Base-by-base conservation (phyloP, 2,797 vertebrate species). In the Lemur catta region DNA sequence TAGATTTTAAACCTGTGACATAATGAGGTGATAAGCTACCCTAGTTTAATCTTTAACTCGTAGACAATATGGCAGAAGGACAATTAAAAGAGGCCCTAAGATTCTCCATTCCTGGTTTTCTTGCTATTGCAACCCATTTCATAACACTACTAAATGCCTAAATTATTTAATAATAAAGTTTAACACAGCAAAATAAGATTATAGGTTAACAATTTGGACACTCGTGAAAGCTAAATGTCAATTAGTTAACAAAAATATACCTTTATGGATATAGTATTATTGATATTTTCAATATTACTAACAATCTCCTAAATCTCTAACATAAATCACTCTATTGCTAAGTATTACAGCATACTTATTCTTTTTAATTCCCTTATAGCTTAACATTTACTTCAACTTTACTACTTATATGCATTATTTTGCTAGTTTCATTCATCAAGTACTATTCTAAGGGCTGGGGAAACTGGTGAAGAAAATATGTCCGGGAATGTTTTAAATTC, bases 361-460 rank as follows among this genome's bases (percentile, higher is more conserved):
- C 20, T 93, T 91, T 91, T 75, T 76, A 94, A 81, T 76, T 92
- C 10, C 46, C 43, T 74, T 85, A 33, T 65, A 46, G 48, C 52
- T 35, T 88, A 96, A 78, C 41, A 87, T 79, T 69, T 79, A 96
- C 63, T 84, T 93, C 35, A 41, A 89, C 30, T 75, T 91, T 91
- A 84, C 38, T 89, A 38, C 69, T 78, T 74, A 80, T 35, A 76
- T 48, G 43, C 7, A 92, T 11, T 89, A 89, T 81, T 89, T 95
- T 92, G 0, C 43, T 67, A 82, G 52, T 35, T 18, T 85, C 61
- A 69, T 35, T 89, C 61, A 87, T 18, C 43, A 38, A 82, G 50
- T 35, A 84, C 33, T 67, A 11, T 22, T 74, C 10, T 94, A 88
- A 52, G 38, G 67, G 52, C 22, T 82, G 10, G 30, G 22, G 18